Conservation (phyloP, 37 sponge, comb jelly and placozoan species). For the Hormiphora californensis region DNA sequence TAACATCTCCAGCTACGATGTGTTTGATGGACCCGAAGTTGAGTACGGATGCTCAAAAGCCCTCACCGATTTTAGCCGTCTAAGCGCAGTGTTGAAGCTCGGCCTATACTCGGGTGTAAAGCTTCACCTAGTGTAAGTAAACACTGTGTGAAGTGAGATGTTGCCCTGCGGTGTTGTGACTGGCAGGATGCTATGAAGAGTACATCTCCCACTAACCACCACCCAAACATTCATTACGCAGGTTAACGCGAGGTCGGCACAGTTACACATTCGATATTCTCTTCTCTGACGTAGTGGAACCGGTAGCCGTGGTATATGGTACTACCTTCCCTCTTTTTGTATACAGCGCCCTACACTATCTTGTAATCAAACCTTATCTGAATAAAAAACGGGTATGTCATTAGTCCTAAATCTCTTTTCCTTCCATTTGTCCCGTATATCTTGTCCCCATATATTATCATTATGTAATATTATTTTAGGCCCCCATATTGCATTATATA, state of each 20-base stretch:
- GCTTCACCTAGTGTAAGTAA: not conserved
- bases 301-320: constrained; percentile 67
- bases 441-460: too few relatives aligned
- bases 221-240: constrained; percentile 48
- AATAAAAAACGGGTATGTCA: constrained; percentile 42
- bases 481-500: too few relatives aligned
- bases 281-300: constrained; percentile 59
- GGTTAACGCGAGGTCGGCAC: constrained; percentile 63
- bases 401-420: too few relatives aligned
- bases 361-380: constrained; percentile 68
- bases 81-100: not conserved
- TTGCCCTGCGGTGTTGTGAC: too few relatives aligned
- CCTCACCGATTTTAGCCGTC: not conserved
- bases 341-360: constrained; percentile 60
- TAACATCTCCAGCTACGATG: not conserved
- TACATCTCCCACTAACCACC: too few relatives aligned
- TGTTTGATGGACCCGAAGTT: not conserved
- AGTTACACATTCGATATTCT: constrained; percentile 61
- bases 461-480: too few relatives aligned
- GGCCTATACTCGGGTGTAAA: not conserved
- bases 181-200: too few relatives aligned
- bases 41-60: constrained; percentile 22
- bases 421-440: too few relatives aligned
- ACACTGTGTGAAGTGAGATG: too few relatives aligned
- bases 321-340: constrained; percentile 67